Evolutionary conservation across 2,888 invertebrate genomes (phyloP), one percentile per base, ranked within the genome.

Genomic region (Tenthredo amoena): DNA sequence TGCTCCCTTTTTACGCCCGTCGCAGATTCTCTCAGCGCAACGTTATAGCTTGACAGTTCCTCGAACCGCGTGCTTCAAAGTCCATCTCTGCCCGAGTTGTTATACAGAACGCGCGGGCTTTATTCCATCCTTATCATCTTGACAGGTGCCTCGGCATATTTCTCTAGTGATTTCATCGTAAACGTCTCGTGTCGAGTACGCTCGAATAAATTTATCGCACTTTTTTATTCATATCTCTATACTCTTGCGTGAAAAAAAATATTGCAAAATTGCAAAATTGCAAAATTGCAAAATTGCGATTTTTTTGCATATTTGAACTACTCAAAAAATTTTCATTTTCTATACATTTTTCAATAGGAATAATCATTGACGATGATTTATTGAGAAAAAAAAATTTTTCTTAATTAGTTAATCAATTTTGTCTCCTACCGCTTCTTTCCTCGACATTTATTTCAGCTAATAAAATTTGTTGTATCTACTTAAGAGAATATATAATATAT

Each of bases 21-120:
- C 82, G 68, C 82, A 83, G 82, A 83, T 83, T 83, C 82, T 83
- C 82, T 83, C 82, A 47, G 82, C 82, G 82, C 68, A 68, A 83
- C 82, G 82, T 65, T 77, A 68, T 83, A 83, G 65, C 82, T 47
- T 68, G 82, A 83, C 82, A 68, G 82, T 83, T 68, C 82, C 31
- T 65, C 82, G 82, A 83, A 68, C 82, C 82, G 82, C 82, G 82
- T 83, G 82, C 82, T 83, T 68, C 65, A 83, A 83, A 83, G 82
- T 68, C 43, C 82, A 79, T 58, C 62, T 37, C 55, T 50, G 9
- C 34, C 40, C 55, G 55, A 55, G 55, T 55, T 55, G 55, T 55
- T 55, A 55, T 5, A 62, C 1, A 62, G 62, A 21, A 21, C 62
- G 26, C 26, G 21, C 62, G 26, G 62, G 26, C 12, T 62, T 26